Evolutionary conservation across 2,797 vertebrate genomes (phyloP).

Genomic region (Sciurus vulgaris): DNA sequence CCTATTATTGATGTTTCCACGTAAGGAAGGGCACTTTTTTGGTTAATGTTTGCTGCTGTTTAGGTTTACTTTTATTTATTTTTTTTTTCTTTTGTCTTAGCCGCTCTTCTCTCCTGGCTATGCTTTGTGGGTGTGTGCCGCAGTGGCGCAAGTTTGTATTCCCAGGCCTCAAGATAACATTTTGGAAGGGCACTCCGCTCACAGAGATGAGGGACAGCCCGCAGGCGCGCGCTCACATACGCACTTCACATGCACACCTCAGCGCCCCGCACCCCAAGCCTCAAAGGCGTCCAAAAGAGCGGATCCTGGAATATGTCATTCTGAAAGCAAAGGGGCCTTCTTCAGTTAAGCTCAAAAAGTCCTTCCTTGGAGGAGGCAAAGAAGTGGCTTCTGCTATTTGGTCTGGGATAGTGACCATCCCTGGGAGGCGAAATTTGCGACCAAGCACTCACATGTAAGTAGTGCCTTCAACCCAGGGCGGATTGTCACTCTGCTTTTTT

Average conservation of each 20-base stretch:
- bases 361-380: background rate
- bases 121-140: slow-evolving; percentile 45
- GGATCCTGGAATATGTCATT: background rate
- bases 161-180: background rate
- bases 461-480: background rate
- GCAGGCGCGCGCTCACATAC: background rate
- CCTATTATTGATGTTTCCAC: background rate
- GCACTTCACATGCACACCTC: background rate
- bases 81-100: background rate
- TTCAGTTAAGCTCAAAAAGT: slow-evolving; percentile 20
- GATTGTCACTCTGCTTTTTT: background rate
- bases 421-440: background rate
- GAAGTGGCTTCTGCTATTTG: background rate
- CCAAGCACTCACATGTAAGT: background rate
- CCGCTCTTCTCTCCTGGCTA: background rate
- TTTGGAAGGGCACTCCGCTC: background rate
- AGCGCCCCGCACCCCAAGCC: background rate
- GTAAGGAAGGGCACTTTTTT: background rate
- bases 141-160: slow-evolving; percentile 59
- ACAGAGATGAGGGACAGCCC: background rate
- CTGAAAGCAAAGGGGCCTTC: background rate
- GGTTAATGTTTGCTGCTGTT: background rate
- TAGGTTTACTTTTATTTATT: background rate
- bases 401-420: background rate
- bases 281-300: slow-evolving; percentile 29